A percentile compares a stretch with the other conserved stretches of the same genome.
Evolutionary conservation across 2,797 vertebrate genomes (phyloP).

Genomic region (Characodon lateralis): DNA sequence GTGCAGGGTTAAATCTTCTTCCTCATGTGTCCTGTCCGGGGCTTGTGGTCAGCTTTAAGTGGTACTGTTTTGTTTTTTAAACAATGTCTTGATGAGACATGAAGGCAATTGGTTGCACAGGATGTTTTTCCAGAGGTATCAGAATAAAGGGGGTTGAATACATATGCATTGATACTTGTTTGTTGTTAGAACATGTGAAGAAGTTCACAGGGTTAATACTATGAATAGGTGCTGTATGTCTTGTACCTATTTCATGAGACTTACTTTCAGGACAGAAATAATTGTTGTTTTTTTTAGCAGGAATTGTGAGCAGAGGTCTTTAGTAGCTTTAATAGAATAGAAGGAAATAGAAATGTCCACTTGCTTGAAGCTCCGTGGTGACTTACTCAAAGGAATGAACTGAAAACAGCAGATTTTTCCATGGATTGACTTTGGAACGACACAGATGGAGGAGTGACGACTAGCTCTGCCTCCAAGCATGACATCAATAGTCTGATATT

Average conservation of each 20-base stretch:
- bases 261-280: neutral
- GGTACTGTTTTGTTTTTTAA: neutral
- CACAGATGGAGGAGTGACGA: constrained; percentile 26
- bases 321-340: neutral
- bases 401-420: constrained; percentile 22
- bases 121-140: no score
- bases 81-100: neutral
- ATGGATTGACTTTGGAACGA: constrained; percentile 18
- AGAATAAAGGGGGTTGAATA: no score
- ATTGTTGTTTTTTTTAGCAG: neutral
- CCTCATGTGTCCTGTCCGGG: neutral
- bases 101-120: no score
- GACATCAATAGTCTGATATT: constrained; percentile 59
- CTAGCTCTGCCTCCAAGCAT: constrained; percentile 46
- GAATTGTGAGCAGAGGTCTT: neutral
- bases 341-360: constrained; percentile 10
- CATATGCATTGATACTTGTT: no score
- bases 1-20: neutral
- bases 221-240: neutral
- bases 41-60: neutral
- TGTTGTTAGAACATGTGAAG: neutral
- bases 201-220: neutral
- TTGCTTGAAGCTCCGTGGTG: constrained; percentile 4
- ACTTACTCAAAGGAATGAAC: constrained; percentile 12
- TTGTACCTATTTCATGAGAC: neutral